Percentiles rank a stretch among this genome's conserved stretches.
These are phyloP conservation scores for Poliocrania exsul DNA, from an alignment of 2,797 vertebrate genomes.

Conservation along the genomic window DNA sequence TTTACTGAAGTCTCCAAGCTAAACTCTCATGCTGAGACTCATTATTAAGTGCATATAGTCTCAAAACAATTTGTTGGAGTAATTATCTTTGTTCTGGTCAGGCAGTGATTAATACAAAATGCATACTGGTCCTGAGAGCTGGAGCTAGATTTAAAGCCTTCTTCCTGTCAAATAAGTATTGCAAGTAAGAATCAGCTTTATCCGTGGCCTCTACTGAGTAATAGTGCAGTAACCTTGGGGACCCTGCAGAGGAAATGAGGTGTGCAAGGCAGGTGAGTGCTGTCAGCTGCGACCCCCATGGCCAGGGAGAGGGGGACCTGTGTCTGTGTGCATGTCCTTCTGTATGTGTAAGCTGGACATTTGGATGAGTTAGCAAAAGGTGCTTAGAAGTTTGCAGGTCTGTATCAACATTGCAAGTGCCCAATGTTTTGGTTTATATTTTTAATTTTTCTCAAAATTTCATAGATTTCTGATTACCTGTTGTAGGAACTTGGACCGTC, in stretches of 20 bases:
- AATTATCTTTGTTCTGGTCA: neutral
- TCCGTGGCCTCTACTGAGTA: neutral
- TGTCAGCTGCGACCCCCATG: neutral
- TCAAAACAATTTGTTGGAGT: neutral
- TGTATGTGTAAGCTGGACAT: accelerated
- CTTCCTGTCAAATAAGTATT: neutral
- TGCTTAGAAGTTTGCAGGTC: neutral
- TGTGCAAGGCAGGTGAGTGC: accelerated
- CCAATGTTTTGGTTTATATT: neutral
- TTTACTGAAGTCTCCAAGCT: neutral
- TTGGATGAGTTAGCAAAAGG: neutral
- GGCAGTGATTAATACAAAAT: neutral
- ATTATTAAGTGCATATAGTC: neutral
- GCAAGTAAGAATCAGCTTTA: neutral
- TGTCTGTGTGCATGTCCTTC: neutral
- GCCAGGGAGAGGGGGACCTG: neutral
- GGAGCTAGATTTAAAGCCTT: neutral
- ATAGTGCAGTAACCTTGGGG: neutral
- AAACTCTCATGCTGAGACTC: neutral
- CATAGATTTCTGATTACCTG: neutral
- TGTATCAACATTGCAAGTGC: accelerated
- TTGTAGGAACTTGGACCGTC: neutral
- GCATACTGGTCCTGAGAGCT: neutral
- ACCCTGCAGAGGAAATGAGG: accelerated
- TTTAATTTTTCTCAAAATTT: neutral